Base-by-base conservation (phyloP, 2,888 invertebrate genomes). In the Galerucella nymphaeae region DNA sequence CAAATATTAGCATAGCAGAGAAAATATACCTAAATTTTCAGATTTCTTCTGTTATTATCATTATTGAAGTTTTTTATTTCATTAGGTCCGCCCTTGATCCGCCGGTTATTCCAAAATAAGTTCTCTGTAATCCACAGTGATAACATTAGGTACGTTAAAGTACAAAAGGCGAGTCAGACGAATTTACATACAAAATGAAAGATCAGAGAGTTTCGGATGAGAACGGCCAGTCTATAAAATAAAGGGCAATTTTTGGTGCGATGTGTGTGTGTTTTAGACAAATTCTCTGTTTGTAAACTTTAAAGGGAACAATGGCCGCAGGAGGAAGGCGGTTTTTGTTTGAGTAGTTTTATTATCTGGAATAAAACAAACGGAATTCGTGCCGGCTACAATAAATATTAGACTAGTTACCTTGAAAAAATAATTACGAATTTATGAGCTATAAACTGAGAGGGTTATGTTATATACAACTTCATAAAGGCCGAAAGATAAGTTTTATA, bases 151-250 rank as follows among this genome's bases (percentile, higher is more conserved):
- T 62, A 42, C 38, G 41, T 41, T 42, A 62, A 62, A 62, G 42
- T 42, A 62, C 61, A 42, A 62, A 62, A 42, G 18, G 42, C 41
- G 11, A 42, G 61, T 5, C 16, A 38, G 18, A n/a, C 16, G 55
- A 66, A 66, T 66, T 65, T 65, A 65, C 53, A 65, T 65, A 65
- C 13, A 53, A 65, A 65, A 65, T 65, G 65, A 65, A 65, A 65
- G 65, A 50, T 53, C 50, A 53, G 65, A 65, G 53, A 53, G 65
- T 41, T 55, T 18, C 11, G 20, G 18, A 55, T 18, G 55, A 57
- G 38, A 66, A 66, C 42, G 50, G 66, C 42, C 18, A 57, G 66
- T 41, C 61, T 42, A 57, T 66, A 66, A 55, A 66, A 42, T 66
- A 66, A 66, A 66, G 41, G 66, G 57, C 41, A 18, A 48, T 13